These are phyloP conservation scores for Drosophila parabipectinata DNA, from an alignment of 1,140 invertebrate genomes.

Conservation along the genomic window DNA sequence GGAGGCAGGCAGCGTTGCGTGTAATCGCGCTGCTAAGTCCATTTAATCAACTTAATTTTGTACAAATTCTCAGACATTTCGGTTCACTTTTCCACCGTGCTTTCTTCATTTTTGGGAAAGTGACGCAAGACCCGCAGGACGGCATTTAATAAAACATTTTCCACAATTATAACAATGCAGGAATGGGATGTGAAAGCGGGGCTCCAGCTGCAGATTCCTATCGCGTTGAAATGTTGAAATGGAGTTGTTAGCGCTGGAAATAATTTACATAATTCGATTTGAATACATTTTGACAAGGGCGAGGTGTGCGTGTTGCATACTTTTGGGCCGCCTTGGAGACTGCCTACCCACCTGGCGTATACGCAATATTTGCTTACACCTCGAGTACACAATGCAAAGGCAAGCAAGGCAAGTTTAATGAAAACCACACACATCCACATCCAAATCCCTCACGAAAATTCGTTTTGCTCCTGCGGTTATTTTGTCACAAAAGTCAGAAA, in stretches of 20 bases:
- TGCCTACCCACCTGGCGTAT: constrained; percentile 23
- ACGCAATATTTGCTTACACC: constrained; percentile 19
- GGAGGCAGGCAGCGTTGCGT: constrained; percentile 62
- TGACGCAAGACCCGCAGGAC: constrained; percentile 61
- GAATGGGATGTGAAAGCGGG: not conserved
- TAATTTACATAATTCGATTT: constrained; percentile 76
- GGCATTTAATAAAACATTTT: constrained; percentile 71
- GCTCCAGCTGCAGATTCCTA: constrained; percentile 52
- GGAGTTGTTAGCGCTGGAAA: constrained; percentile 66
- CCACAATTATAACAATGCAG: constrained; percentile 46
- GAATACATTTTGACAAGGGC: constrained; percentile 48
- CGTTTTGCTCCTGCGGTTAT: constrained; percentile 1
- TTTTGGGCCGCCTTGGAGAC: constrained; percentile 17
- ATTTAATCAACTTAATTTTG: constrained; percentile 82
- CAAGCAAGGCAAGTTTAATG: not conserved
- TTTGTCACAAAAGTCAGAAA: constrained; percentile 11
- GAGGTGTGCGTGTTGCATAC: constrained; percentile 28
- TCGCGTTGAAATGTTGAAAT: constrained; percentile 60
- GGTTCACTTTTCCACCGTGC: constrained; percentile 40
- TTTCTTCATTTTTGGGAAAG: constrained; percentile 19
- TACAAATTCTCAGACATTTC: constrained; percentile 76
- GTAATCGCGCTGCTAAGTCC: constrained; percentile 78
- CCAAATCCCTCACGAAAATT: constrained; percentile 2
- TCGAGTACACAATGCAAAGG: not conserved
- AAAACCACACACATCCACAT: constrained; percentile 2